Evolutionary conservation across 2,888 invertebrate genomes (phyloP).

Genomic region (Diaperis boleti): DNA sequence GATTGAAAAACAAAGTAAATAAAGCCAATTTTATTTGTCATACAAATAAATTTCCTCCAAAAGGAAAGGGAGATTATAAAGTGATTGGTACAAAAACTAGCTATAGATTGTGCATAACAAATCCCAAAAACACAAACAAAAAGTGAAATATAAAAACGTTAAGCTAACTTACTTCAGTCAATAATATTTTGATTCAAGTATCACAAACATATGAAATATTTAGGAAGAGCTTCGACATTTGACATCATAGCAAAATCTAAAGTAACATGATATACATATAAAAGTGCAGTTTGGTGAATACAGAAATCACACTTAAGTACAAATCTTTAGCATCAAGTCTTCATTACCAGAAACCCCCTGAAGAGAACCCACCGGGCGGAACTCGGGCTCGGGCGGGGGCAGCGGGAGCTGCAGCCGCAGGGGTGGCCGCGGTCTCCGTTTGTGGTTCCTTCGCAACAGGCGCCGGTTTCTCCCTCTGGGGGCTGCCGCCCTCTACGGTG

Average conservation of each 20-base stretch:
- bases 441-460: neutral
- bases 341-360: conserved; percentile 55
- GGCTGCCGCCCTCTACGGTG: conserved; percentile 56
- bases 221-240: neutral
- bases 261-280: neutral
- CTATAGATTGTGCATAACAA: no score
- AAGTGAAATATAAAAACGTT: neutral
- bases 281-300: neutral
- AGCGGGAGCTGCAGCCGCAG: neutral
- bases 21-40: no score
- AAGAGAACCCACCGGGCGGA: conserved; percentile 59
- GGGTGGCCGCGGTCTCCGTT: neutral
- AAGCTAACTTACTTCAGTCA: no score
- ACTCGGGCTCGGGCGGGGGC: conserved; percentile 44
- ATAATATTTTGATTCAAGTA: neutral
- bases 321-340: neutral
- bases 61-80: no score
- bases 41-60: no score
- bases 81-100: no score
- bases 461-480: neutral
- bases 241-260: neutral
- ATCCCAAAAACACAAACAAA: neutral
- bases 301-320: no score
- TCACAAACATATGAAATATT: neutral
- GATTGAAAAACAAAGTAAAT: no score